phyloP scores from a whole-genome alignment of 2,888 invertebrate species.

The Lasioglossum malachurum region DNA sequence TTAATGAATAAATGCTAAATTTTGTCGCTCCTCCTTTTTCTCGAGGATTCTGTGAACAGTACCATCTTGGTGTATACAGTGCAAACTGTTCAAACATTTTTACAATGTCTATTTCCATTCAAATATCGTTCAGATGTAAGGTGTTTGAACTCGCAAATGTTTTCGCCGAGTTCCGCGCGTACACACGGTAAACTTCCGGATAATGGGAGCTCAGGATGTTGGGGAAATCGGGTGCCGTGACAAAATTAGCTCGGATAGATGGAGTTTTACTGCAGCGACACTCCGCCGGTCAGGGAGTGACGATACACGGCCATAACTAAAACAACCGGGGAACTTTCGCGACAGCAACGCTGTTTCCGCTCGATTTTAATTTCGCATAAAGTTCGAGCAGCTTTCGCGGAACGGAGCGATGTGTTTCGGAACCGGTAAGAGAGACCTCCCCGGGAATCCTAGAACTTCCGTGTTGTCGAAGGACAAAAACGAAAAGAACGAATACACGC shows the following conservation, averaged over 20 bases:
- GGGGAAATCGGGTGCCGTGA: background rate
- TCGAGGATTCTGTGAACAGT: background rate
- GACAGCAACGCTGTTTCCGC: constrained; percentile 11
- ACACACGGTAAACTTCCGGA: background rate
- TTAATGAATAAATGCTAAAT: background rate
- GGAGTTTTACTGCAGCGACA: background rate
- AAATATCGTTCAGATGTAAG: background rate
- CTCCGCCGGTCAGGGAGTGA: background rate
- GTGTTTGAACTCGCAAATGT: background rate
- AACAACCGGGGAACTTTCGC: constrained; percentile 24
- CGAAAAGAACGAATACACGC: background rate
- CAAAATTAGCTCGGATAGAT: constrained; percentile 8
- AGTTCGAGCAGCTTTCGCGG: background rate
- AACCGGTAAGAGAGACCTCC: background rate
- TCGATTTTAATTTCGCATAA: constrained; percentile 41
- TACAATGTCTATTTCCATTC: background rate
- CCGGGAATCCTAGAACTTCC: background rate
- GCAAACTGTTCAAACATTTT: background rate
- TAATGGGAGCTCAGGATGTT: background rate
- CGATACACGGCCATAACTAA: constrained; percentile 11
- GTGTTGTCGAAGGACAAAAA: background rate
- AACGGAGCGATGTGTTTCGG: background rate
- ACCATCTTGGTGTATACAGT: background rate
- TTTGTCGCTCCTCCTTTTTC: background rate
- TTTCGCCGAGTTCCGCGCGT: background rate